Evolutionary conservation across 2,797 vertebrate genomes (phyloP).

Genomic region (Cyclura pinguis): DNA sequence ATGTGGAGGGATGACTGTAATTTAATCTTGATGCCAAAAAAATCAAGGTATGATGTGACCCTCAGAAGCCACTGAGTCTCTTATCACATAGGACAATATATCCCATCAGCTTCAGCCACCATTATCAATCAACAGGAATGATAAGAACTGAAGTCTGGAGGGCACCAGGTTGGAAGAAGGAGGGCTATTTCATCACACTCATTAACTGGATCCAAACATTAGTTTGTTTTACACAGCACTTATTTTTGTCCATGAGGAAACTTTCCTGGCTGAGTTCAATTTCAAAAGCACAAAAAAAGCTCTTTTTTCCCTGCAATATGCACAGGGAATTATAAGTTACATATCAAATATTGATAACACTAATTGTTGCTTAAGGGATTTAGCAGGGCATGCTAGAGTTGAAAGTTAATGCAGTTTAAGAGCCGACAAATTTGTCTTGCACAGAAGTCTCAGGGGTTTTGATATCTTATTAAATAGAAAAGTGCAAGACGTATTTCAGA

Average conservation of each 20-base stretch:
- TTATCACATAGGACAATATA: background rate
- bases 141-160: background rate
- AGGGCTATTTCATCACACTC: background rate
- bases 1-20: too few relatives aligned
- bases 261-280: conserved; percentile 12
- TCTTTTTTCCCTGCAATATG: conserved; percentile 52
- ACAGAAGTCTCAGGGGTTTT: conserved; percentile 69
- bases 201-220: background rate
- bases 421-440: conserved; percentile 66
- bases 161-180: background rate
- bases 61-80: background rate
- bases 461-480: conserved; percentile 68
- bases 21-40: conserved; percentile 1
- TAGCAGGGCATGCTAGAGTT: conserved; percentile 63
- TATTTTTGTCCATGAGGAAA: conserved; percentile 39
- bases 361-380: conserved; percentile 77
- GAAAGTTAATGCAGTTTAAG: conserved; percentile 55
- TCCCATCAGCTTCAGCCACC: background rate
- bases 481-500: conserved; percentile 61
- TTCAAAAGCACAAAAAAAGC: conserved; percentile 28
- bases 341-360: conserved; percentile 70
- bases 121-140: background rate
- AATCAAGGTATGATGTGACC: background rate
- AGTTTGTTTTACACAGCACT: background rate
- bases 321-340: conserved; percentile 57